Base-by-base conservation (phyloP, 1,140 invertebrate genomes). In the Latrodectus geometricus region DNA sequence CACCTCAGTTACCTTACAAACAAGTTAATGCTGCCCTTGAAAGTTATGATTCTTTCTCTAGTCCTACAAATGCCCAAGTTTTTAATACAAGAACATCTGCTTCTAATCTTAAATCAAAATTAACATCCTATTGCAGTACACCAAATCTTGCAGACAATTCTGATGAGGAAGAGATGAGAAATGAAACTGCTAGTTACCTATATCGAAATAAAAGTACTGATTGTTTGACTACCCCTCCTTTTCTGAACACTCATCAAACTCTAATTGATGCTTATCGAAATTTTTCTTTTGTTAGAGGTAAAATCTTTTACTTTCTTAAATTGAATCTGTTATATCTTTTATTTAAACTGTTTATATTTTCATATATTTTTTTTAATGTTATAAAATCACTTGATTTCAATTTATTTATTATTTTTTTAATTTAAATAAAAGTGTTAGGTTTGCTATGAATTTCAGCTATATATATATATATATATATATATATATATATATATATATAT, bases 91-190 rank as follows among this genome's bases (percentile, higher is more conserved):
- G 61, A 61, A 56, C 52, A 48, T 8, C n/a, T 7, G 21, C 61
- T 0, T 48, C 17, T 20, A 23, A 73, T n/a, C 52, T 76, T 69
- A 52, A 73, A 75, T 56, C 12, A 52, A 20, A 56, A 21, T 54
- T 86, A 23, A 77, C 74, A 56, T 86, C 75, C 3, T 86, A 86
- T 50, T 77, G 72, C 35, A 86, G 83, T 50, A 77, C 83, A 48
- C 83, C 83, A 49, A 86, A 86, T 72, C 65, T 86, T 68, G 83
- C 75, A 48, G 83, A 86, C 1, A 86, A 78, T 72, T 86, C 83
- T 14, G 83, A 86, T 78, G 83, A 85, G 61, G 83, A 86, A 56
- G 83, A 86, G 4, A 75, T 50, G 15, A 52, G 23, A 54, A 86
- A 69, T 86, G 79, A 56, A 17, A 48, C n/a, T 17, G 50, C 17